These are phyloP conservation scores for Simalia tracyae DNA, from an alignment of 2,797 vertebrate genomes.

Conservation along the genomic window DNA sequence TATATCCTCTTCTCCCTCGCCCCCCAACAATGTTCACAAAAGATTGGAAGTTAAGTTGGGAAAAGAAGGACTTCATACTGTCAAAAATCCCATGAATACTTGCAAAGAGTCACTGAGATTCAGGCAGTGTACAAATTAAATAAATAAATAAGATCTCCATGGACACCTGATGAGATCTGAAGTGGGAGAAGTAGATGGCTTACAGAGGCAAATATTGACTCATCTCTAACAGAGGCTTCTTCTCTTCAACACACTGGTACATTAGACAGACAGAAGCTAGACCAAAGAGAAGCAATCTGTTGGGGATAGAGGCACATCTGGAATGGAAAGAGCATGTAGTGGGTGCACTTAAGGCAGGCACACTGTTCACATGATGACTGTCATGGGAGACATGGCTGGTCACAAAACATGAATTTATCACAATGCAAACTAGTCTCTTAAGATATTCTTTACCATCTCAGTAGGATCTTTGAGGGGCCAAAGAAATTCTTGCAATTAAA, in stretches of 20 bases:
- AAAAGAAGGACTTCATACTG: background rate
- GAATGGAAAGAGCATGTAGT: background rate
- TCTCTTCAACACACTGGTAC: background rate
- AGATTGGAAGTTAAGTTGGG: background rate
- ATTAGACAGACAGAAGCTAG: background rate
- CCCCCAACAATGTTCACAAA: background rate
- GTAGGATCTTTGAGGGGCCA: background rate
- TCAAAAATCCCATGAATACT: background rate
- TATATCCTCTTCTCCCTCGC: background rate
- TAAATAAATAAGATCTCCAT: background rate
- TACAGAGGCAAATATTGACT: background rate
- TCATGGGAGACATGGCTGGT: background rate
- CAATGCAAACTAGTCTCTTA: background rate
- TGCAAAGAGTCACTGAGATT: too few relatives aligned
- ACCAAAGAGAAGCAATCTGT: background rate
- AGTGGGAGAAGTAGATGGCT: background rate
- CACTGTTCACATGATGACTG: background rate
- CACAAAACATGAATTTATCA: background rate
- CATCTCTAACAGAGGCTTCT: background rate
- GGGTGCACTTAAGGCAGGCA: background rate
- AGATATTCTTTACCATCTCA: background rate
- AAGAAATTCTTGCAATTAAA: background rate
- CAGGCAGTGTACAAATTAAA: too few relatives aligned
- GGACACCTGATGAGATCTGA: background rate
- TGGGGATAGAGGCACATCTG: background rate